Base-by-base conservation (phyloP, 1,140 invertebrate genomes). In the Rhyacophila brunnea region DNA sequence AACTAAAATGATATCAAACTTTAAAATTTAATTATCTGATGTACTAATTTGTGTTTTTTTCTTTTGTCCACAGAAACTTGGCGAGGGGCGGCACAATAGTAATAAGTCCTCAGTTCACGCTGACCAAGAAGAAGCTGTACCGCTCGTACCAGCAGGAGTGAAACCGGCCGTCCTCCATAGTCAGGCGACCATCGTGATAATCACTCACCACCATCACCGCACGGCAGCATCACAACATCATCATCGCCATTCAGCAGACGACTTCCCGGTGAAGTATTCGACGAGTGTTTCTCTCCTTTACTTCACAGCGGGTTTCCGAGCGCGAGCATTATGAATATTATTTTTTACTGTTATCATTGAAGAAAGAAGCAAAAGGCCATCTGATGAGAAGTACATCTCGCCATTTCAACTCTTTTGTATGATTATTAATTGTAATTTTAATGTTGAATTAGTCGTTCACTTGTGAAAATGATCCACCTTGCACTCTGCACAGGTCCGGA, bases 91-190 rank as follows among this genome's bases (percentile, higher is more conserved):
- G 88, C 68, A 90, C 89, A 55, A 88, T 93, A 68, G 86, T 93
- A 73, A 87, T 93, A 71, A 90, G 89, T 79, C 86, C 87, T 64
- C 87, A 87, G 68, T 93, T 91, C 77, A 86, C 83, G 60, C 77
- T 93, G 74, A 87, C 86, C 68, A 93, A 93, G 80, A 92, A 91
- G 74, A 93, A 93, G 74, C 79, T 93, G 42, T 93, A 92, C 81
- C 81, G 90, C 71, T 88, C 84, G 60, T 87, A 83, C 70, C 79
- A 82, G 67, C 79, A 82, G 66, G 72, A 77, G 57, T 80, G 70
- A 71, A 70, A 40, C 32, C 14, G 40, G 13, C 19, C 19, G 17
- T 23, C 42, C 52, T 40, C 48, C 23, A 52, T 46, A 35, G 35
- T 49, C 46, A 20, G 9, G 7, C n/a, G 10, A 11, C 19, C 43